Base-by-base conservation (phyloP, 2,888 invertebrate species). In the Hirtodrosophila cameraria region DNA sequence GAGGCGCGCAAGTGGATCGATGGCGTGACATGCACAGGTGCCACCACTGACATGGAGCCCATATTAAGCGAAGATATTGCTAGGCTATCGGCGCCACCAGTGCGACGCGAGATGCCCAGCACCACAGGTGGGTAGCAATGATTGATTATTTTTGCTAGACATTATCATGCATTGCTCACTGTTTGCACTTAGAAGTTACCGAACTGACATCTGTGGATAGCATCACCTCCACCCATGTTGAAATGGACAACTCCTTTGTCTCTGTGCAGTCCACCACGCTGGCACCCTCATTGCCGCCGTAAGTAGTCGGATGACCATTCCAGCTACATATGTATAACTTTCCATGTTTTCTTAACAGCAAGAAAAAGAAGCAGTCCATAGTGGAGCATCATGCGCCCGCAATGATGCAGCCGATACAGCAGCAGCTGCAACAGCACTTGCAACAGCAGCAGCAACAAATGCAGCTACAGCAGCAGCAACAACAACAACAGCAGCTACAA, bases 141-240 rank as follows among this genome's bases (percentile, higher is more conserved):
- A 8, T n/a, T n/a, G n/a, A n/a, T n/a, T n/a, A n/a, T 4, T 18
- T 3, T 0, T 12, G 0, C n/a, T 0, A 2, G 53, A 75, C 55
- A 61, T 39, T 55, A 59, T 77, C 68, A 77, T 65, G 45, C 48
- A 65, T 70, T 63, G 53, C 36, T 57, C 12, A 45, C 18, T 45
- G 25, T 39, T 69, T 63, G 69, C 54, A 54, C 64, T 30, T 92
- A 91, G 95, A 95, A 91, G 94, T 94, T 11, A 94, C 94, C 66
- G 95, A 95, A 80, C 92, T 95, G 48, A 95, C 95, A 5, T 94
- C 94, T 0, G 92, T 95, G 27, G 94, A 94, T 89, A 95, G 94
- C 73, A 92, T 94, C 3, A 94, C 94, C 16, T 93, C 93, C 0
- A 93, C 93, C 0, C 93, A 93, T 33, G 93, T 93, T 0, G 93